Percentiles rank a stretch among this genome's conserved stretches.
phyloP scores from a whole-genome alignment of 2,888 invertebrate species.

The Chouioia cunea region DNA sequence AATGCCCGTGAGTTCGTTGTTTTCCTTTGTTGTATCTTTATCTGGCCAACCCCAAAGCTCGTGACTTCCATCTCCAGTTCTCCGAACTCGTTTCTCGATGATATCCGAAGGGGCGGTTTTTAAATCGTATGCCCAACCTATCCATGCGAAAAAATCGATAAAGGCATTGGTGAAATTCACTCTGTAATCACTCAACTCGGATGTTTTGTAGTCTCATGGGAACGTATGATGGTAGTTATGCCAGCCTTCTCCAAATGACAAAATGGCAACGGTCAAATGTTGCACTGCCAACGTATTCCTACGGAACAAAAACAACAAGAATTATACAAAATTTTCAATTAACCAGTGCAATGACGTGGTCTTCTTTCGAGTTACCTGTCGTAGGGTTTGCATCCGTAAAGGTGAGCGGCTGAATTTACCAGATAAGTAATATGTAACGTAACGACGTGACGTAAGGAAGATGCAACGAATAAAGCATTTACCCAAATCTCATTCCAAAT shows the following conservation, averaged over 20 bases:
- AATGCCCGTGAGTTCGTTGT: constrained; percentile 10
- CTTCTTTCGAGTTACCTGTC: no score
- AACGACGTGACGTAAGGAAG: constrained; percentile 69
- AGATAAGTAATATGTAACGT: constrained; percentile 73
- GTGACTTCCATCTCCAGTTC: constrained; percentile 72
- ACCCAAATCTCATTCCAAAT: constrained; percentile 72
- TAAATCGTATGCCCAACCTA: constrained; percentile 85
- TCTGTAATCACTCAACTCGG: constrained; percentile 78
- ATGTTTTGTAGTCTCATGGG: constrained; percentile 93
- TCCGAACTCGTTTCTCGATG: constrained; percentile 70
- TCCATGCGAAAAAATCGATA: constrained; percentile 77
- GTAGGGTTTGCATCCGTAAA: constrained; percentile 62
- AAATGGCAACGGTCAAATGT: constrained; percentile 53
- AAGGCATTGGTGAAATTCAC: constrained; percentile 77
- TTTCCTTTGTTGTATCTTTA: constrained; percentile 14
- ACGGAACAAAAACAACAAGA: no score
- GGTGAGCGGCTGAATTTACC: constrained; percentile 74
- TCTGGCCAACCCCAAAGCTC: constrained; percentile 6
- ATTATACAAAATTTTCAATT: not conserved
- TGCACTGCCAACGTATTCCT: no score
- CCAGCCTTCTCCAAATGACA: constrained; percentile 68
- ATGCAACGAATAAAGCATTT: constrained; percentile 69
- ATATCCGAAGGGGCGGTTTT: constrained; percentile 75
- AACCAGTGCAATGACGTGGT: no score
- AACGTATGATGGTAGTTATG: constrained; percentile 89